phyloP scores from a whole-genome alignment of 2,113 vertebrate genomes.

The Panthera leo region DNA sequence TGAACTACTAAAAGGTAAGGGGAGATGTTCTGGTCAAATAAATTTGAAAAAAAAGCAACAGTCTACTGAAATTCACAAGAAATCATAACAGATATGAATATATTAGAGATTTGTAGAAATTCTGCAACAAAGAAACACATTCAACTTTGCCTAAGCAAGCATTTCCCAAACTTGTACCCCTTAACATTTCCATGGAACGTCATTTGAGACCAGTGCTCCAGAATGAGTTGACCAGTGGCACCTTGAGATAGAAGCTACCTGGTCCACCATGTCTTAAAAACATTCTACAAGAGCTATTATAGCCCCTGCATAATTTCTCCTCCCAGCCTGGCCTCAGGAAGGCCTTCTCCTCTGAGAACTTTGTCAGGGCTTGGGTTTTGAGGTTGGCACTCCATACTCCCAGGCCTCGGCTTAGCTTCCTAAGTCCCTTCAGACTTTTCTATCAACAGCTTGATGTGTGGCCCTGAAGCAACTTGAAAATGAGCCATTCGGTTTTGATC shows the following conservation, averaged over 20 bases:
- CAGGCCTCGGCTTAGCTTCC: constrained; percentile 32
- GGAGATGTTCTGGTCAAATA: neutral
- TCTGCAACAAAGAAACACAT: neutral
- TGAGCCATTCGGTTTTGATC: constrained; percentile 34
- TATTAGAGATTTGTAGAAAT: neutral
- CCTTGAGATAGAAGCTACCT: neutral
- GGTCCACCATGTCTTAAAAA: neutral
- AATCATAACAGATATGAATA: neutral
- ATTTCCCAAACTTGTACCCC: neutral
- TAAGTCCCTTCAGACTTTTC: constrained; percentile 25
- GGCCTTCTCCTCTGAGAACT: neutral
- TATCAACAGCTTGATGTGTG: constrained; percentile 58
- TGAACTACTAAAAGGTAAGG: neutral
- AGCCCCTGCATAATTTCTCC: neutral
- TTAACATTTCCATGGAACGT: neutral
- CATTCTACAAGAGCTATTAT: too few species aligned
- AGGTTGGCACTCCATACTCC: neutral
- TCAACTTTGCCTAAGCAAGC: neutral
- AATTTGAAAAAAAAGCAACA: neutral
- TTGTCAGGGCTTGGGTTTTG: neutral
- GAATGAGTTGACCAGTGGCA: neutral
- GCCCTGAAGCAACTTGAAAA: constrained; percentile 59
- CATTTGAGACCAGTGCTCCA: neutral
- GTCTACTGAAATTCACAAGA: constrained; percentile 4
- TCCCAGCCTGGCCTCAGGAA: neutral